Conservation (phyloP, 2,797 vertebrate genomes). For the Sebastes dallii region DNA sequence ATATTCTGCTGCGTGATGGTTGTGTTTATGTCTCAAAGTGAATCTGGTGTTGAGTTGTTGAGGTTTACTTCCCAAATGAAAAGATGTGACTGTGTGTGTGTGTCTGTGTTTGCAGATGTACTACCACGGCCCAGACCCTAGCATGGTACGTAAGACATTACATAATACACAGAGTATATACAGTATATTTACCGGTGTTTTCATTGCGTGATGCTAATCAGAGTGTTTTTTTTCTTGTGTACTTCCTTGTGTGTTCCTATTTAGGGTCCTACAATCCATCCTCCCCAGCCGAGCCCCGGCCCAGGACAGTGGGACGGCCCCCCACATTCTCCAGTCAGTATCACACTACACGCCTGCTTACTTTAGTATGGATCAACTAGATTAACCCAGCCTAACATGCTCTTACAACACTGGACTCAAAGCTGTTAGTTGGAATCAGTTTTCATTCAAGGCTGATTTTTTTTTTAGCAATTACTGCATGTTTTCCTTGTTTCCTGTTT, state of each 20-base stretch:
- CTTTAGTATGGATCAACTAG: neutral
- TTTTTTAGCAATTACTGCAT: neutral
- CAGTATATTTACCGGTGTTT: neutral
- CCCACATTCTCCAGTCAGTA: conserved; percentile 49
- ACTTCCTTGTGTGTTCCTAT: neutral
- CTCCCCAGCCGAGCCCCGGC: conserved; percentile 34
- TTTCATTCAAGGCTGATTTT: neutral
- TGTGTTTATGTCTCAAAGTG: neutral
- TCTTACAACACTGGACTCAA: neutral
- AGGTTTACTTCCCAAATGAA: neutral
- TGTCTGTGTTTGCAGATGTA: conserved; percentile 44
- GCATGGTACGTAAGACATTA: conserved; percentile 23
- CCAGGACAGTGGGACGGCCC: conserved; percentile 58
- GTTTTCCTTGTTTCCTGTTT: neutral
- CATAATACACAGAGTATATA: neutral
- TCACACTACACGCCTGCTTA: neutral
- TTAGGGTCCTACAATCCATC: conserved; percentile 48
- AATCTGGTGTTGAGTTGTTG: neutral
- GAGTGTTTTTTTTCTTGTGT: too few relatives aligned
- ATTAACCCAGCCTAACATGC: neutral
- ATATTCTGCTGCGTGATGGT: neutral
- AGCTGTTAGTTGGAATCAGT: neutral
- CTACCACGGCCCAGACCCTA: conserved; percentile 7
- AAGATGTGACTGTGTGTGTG: neutral
- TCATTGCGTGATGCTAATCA: too few relatives aligned